Evolutionary conservation across 1,140 invertebrate species (phyloP).

Genomic region (Augochlora pura): DNA sequence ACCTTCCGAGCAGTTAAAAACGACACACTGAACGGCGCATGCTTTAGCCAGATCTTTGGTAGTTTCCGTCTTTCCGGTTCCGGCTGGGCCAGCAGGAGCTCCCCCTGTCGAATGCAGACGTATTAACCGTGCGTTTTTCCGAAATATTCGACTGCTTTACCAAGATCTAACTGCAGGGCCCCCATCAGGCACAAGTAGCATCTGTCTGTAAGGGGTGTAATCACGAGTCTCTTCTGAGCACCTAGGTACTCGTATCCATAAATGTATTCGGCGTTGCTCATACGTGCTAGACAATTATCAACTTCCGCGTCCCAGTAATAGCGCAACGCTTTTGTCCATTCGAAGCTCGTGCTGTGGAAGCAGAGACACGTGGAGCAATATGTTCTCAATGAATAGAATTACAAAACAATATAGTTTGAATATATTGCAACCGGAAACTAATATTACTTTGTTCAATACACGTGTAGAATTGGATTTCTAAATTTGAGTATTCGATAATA

Average conservation of each 20-base stretch:
- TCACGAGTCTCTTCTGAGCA: constrained; percentile 89
- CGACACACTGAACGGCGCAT: constrained; percentile 91
- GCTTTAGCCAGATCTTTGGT: constrained; percentile 95
- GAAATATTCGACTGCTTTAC: constrained; percentile 58
- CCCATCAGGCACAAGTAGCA: constrained; percentile 94
- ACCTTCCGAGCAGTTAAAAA: constrained; percentile 95
- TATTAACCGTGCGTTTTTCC: neutral
- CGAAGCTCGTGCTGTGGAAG: constrained; percentile 85
- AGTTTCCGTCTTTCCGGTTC: constrained; percentile 97
- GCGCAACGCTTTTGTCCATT: constrained; percentile 94
- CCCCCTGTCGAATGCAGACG: constrained; percentile 81
- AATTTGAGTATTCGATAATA: too few relatives aligned
- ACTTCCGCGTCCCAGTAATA: constrained; percentile 93
- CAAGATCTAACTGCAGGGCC: constrained; percentile 91
- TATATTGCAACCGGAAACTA: too few relatives aligned
- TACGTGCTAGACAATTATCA: constrained; percentile 88
- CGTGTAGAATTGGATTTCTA: too few relatives aligned
- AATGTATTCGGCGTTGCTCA: constrained; percentile 88
- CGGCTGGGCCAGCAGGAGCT: constrained; percentile 92
- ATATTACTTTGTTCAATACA: too few relatives aligned
- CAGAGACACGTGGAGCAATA: too few relatives aligned
- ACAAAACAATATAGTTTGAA: too few relatives aligned
- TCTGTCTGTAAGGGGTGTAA: constrained; percentile 91
- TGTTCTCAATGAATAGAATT: too few relatives aligned
- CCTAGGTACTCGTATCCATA: constrained; percentile 97